These are phyloP conservation scores for Cololabis saira DNA, from an alignment of 2,113 vertebrate species.

Conservation along the genomic window DNA sequence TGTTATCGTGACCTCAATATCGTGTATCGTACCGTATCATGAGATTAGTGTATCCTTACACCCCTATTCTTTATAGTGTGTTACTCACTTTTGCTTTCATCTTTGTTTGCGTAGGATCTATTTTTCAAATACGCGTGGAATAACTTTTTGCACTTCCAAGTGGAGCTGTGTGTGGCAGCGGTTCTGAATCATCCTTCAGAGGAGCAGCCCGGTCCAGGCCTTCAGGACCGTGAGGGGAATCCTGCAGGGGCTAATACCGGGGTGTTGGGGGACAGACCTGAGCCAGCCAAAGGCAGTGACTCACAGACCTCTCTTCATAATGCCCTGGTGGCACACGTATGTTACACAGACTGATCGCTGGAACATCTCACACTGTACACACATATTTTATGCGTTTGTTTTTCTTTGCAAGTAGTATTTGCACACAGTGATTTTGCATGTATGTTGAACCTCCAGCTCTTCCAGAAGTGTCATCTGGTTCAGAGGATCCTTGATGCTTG, in stretches of 20 bases:
- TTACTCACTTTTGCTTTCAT: neutral
- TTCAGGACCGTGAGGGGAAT: conserved; percentile 73
- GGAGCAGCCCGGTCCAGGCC: conserved; percentile 60
- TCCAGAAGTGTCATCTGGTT: conserved; percentile 92
- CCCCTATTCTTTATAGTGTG: too few species aligned
- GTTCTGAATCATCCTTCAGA: conserved; percentile 88
- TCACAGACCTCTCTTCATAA: conserved; percentile 70
- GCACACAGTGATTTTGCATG: neutral
- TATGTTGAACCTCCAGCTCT: conserved; percentile 82
- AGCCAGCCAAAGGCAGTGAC: conserved; percentile 55
- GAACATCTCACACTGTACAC: neutral
- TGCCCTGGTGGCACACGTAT: conserved; percentile 89
- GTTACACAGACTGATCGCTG: neutral
- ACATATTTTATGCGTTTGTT: neutral
- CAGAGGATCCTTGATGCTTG: conserved; percentile 95
- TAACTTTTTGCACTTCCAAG: conserved; percentile 98
- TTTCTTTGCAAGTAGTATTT: neutral
- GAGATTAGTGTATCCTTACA: too few species aligned
- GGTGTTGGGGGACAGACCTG: conserved; percentile 64
- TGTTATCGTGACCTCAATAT: too few species aligned
- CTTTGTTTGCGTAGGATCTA: conserved; percentile 84
- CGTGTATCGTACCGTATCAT: too few species aligned
- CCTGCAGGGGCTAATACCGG: conserved; percentile 32
- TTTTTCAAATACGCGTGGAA: conserved; percentile 99
- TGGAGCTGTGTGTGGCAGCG: conserved; percentile 93